These are phyloP conservation scores for Stenchaetothrips biformis DNA, from an alignment of 2,888 invertebrate species.

Conservation along the genomic window DNA sequence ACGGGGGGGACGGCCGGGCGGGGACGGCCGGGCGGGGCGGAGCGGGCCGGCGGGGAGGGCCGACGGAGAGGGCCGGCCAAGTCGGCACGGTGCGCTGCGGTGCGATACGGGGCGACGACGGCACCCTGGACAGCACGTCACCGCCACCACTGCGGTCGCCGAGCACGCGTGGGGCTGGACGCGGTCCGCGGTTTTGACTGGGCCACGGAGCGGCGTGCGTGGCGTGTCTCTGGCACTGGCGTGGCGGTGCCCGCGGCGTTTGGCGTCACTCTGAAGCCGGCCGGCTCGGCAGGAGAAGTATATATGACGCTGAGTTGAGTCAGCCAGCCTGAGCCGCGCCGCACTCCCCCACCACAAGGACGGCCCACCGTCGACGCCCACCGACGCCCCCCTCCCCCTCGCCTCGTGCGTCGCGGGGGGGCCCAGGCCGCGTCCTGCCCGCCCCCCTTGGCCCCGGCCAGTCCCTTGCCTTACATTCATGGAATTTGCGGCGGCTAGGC, in stretches of 20 bases:
- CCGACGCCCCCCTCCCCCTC: not conserved
- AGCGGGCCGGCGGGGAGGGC: not conserved
- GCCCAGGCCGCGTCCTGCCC: not conserved
- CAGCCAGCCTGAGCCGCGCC: not conserved
- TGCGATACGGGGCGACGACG: not conserved
- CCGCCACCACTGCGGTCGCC: not conserved
- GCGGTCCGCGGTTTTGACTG: not conserved
- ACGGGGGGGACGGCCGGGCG: not conserved
- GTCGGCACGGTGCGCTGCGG: not conserved
- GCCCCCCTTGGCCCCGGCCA: not conserved
- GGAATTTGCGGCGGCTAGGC: not conserved
- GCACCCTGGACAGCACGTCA: no score
- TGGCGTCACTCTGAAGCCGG: not conserved
- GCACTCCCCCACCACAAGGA: constrained; percentile 19
- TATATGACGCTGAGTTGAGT: constrained; percentile 14
- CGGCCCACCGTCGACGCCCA: not conserved
- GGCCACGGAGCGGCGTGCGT: not conserved
- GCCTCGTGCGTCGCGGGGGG: not conserved
- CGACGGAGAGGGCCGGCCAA: not conserved
- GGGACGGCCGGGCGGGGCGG: not conserved
- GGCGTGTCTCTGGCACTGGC: not conserved
- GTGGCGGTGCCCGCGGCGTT: constrained; percentile 15
- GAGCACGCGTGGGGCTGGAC: not conserved
- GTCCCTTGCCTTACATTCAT: not conserved
- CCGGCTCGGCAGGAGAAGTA: not conserved